Base-by-base conservation (phyloP, 2,888 invertebrate genomes). In the Yponomeuta malinellus region DNA sequence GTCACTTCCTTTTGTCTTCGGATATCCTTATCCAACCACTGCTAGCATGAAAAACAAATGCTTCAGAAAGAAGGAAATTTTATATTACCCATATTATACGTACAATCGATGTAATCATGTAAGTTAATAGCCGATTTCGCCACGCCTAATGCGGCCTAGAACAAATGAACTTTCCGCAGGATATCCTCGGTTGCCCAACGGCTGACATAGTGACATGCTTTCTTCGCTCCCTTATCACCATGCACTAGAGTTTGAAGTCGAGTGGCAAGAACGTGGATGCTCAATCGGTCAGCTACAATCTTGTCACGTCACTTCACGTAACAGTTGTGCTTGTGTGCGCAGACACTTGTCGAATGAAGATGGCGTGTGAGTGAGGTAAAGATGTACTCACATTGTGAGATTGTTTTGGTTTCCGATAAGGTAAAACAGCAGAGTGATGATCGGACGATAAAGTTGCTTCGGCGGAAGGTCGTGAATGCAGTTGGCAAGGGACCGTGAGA, bases 261-360 rank as follows among this genome's bases (percentile, higher is more conserved):
- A 59, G 52, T 59, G 52, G 52, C 52, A 15, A 3, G 52, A 15
- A 8, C 52, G 52, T 15, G 52, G 52, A 59, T 59, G 52, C 52
- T 59, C 52, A 59, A 59, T 59, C 52, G 52, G 52, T 59, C 52
- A 59, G 52, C 65, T 12, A 31, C 29, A 65, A 65, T 65, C 23
- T 68, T 37, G 43, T 37, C 68, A 68, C 43, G 68, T 68, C 68
- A 68, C n/a, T 2, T 68, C 68, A 68, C 68, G 68, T 68, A 68
- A 68, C 43, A 43, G 68, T 23, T 68, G 15, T 10, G 23, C 15
- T 33, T 65, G 65, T 65, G 65, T 29, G 65, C 29, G 65, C 31
- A 12, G 33, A 29, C 31, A 52, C 52, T 59, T 59, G 65, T 29
- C 33, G 10, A 29, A 65, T 12, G 65, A 12, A 29, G 65, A 31